Conservation (phyloP, 2,113 vertebrate species). For the Gnathonemus longibarbis region DNA sequence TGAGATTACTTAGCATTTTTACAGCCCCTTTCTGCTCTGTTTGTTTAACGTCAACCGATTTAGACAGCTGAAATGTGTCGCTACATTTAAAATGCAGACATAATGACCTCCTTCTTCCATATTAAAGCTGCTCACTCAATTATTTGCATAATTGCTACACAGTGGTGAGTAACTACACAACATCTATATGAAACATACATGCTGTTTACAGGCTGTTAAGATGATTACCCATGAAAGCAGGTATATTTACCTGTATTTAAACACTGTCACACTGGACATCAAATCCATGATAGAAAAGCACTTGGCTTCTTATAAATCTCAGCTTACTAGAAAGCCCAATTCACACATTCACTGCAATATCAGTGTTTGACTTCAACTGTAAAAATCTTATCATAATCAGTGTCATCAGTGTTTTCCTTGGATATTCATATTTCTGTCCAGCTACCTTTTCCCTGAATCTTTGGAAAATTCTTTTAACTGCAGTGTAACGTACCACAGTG, state of each 20-base stretch:
- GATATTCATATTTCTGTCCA: not conserved
- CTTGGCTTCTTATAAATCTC: not conserved
- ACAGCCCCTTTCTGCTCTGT: not conserved
- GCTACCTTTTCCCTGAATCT: not conserved
- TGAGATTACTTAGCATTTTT: not conserved
- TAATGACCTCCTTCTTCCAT: not conserved
- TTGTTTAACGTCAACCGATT: not conserved
- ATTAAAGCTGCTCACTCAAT: not conserved
- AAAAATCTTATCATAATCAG: not conserved
- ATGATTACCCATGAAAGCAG: not conserved
- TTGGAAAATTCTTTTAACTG: not conserved
- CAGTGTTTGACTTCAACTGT: not conserved
- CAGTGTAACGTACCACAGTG: not conserved
- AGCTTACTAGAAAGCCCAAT: not conserved
- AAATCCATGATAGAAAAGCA: not conserved
- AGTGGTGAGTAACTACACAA: not conserved
- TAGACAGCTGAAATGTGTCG: not conserved
- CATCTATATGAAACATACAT: not conserved
- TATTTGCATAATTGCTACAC: not conserved
- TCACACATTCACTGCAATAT: not conserved
- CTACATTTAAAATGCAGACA: not conserved
- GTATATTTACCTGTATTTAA: not conserved
- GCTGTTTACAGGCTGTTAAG: not conserved
- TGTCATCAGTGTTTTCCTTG: not conserved
- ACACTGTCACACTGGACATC: not conserved